Conservation (phyloP, 2,113 vertebrate genomes). For the Notarius lentiginosus region DNA sequence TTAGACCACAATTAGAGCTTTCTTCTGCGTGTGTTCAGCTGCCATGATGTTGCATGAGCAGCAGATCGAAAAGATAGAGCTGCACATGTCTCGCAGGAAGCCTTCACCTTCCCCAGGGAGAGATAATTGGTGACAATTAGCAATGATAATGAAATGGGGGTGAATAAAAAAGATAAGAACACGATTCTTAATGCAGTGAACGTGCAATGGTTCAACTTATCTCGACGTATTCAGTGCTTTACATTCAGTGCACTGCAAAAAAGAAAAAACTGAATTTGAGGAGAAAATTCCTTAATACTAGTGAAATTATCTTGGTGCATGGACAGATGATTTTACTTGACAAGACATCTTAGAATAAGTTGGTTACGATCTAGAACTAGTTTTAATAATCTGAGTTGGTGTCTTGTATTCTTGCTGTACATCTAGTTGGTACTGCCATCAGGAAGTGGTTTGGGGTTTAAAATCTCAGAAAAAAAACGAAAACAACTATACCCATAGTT, state of each 20-base stretch:
- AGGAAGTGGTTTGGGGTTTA: slow-evolving; percentile 45
- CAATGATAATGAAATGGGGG: neutral
- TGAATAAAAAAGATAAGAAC: neutral
- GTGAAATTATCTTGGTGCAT: too few species aligned
- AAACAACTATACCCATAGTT: neutral
- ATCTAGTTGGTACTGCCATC: neutral
- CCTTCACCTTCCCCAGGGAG: neutral
- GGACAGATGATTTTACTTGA: too few species aligned
- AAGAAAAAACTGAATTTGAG: too few species aligned
- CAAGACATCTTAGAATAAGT: too few species aligned
- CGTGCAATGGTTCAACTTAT: neutral
- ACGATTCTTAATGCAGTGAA: neutral
- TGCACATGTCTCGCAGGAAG: neutral
- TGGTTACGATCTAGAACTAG: too few species aligned
- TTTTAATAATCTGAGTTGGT: too few species aligned
- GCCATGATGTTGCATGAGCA: neutral
- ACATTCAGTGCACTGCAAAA: too few species aligned
- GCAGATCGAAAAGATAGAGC: neutral
- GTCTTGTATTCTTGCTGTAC: neutral
- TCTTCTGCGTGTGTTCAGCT: neutral
- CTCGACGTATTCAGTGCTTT: neutral
- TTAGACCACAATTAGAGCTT: neutral
- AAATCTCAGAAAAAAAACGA: neutral
- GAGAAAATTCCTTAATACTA: too few species aligned
- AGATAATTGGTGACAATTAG: neutral